phyloP scores from a whole-genome alignment of 2,888 invertebrate species.

The Stenodera caucasica region DNA sequence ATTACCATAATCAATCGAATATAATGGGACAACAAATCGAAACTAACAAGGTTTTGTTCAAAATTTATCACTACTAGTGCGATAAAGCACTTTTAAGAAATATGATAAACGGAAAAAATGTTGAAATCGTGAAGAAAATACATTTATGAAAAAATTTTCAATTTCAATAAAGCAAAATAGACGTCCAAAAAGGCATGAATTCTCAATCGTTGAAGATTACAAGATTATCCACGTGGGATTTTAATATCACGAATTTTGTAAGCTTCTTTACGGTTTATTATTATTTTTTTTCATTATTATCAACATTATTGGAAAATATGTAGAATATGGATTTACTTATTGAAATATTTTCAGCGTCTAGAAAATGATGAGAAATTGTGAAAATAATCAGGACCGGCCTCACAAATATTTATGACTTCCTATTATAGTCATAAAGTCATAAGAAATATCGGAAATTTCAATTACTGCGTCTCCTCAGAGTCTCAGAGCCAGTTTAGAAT shows the following conservation, averaged over 20 bases:
- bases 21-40: conserved; percentile 5
- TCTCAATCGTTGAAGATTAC: not conserved
- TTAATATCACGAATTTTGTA: conserved; percentile 2
- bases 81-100: not conserved
- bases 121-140: not conserved
- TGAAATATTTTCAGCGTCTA: too few relatives aligned
- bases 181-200: not conserved
- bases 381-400: too few relatives aligned
- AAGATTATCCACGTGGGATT: conserved; percentile 1
- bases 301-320: not conserved
- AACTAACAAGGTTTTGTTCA: not conserved
- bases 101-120: not conserved
- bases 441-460: too few relatives aligned
- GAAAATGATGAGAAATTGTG: too few relatives aligned
- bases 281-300: too few relatives aligned
- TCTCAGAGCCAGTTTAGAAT: too few relatives aligned
- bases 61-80: not conserved
- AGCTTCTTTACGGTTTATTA: not conserved
- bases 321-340: too few relatives aligned
- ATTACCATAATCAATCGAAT: not conserved
- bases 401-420: too few relatives aligned
- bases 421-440: too few relatives aligned
- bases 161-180: not conserved
- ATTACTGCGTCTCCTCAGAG: too few relatives aligned
- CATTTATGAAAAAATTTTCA: not conserved